Conservation (phyloP, 2,888 invertebrate genomes). For the Diaprepes abbreviatus region DNA sequence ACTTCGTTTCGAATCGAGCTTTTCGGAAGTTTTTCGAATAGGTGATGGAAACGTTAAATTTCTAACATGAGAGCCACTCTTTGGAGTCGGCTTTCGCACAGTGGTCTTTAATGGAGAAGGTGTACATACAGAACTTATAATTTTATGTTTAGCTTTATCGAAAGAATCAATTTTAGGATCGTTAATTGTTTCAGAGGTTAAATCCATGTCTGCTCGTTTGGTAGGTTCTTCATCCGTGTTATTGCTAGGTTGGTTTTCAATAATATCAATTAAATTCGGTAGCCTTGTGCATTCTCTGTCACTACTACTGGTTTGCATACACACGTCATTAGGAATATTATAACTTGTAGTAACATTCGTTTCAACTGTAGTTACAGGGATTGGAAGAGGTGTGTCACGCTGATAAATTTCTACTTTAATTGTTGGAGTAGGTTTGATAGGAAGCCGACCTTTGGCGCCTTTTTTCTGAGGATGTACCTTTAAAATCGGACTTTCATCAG, state of each 20-base stretch:
- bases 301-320: neutral
- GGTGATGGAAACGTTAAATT: constrained; percentile 49
- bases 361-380: neutral
- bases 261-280: constrained; percentile 13
- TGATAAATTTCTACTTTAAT: constrained; percentile 42
- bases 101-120: constrained; percentile 34
- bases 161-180: neutral
- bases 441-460: neutral
- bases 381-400: neutral
- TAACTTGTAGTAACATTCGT: neutral
- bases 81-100: constrained; percentile 37
- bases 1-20: neutral
- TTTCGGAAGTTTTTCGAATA: constrained; percentile 33
- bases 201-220: neutral
- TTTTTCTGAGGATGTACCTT: constrained; percentile 18
- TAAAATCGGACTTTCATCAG: constrained; percentile 39
- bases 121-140: constrained; percentile 21
- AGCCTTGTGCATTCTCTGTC: neutral
- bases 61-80: constrained; percentile 45
- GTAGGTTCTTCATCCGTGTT: neutral
- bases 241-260: neutral
- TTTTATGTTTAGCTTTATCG: constrained; percentile 1
- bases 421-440: constrained; percentile 34
- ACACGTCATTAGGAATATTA: neutral
- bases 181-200: neutral